These are phyloP conservation scores for Anagrus nilaparvatae DNA, from an alignment of 1,140 invertebrate species.

Conservation along the genomic window DNA sequence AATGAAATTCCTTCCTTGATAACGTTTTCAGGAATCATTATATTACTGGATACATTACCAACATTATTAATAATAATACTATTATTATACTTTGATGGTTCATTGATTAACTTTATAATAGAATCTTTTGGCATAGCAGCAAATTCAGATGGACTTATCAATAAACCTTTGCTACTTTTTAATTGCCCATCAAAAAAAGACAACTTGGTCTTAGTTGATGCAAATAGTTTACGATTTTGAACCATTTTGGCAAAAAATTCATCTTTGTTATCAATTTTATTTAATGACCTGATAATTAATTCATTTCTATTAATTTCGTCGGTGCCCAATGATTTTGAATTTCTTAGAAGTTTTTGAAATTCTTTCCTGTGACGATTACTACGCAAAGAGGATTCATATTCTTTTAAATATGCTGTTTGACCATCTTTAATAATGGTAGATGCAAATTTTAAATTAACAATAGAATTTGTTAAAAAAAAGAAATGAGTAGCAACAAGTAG, in stretches of 20 bases:
- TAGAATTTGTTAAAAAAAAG: conserved; percentile 19
- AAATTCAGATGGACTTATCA: conserved; percentile 20
- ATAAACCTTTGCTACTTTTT: conserved; percentile 5
- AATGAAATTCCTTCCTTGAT: background rate
- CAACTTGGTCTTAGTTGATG: background rate
- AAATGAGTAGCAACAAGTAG: conserved; percentile 15
- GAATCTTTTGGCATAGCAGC: conserved; percentile 7
- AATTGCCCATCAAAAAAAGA: conserved; percentile 15
- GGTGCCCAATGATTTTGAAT: conserved; percentile 11
- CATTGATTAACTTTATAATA: conserved; percentile 3
- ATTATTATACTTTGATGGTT: background rate
- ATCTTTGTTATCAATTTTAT: conserved; percentile 17
- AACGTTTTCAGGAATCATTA: background rate
- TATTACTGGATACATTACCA: background rate
- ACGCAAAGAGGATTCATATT: conserved; percentile 19
- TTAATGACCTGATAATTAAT: conserved; percentile 23
- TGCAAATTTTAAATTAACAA: conserved; percentile 20
- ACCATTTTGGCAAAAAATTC: conserved; percentile 16
- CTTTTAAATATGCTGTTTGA: conserved; percentile 20
- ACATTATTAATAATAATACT: background rate
- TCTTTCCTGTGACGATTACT: conserved; percentile 21
- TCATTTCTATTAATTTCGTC: conserved; percentile 16
- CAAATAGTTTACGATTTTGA: conserved; percentile 3
- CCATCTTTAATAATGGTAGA: conserved; percentile 17
- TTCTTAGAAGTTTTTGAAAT: conserved; percentile 17